A percentile compares a stretch with the other conserved stretches of the same genome.
phyloP scores from a whole-genome alignment of 2,113 vertebrate species.

The Bucco capensis region DNA sequence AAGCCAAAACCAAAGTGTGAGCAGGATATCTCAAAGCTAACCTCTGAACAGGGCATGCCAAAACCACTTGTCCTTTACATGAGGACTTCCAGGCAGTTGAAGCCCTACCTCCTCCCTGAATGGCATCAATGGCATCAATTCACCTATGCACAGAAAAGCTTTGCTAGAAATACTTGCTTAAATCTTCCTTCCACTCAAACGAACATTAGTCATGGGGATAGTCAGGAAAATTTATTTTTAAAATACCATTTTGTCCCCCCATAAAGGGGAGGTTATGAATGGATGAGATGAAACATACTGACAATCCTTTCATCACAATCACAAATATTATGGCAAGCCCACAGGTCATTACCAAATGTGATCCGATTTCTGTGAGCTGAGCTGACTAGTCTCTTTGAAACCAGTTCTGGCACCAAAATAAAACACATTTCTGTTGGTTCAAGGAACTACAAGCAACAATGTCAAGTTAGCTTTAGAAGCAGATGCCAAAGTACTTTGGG shows the following conservation, averaged over 20 bases:
- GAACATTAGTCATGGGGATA: too few species aligned
- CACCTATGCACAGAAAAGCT: too few species aligned
- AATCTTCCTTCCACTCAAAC: too few species aligned
- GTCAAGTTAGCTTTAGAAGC: not conserved
- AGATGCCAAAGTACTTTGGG: not conserved
- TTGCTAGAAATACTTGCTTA: too few species aligned
- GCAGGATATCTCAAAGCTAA: not conserved
- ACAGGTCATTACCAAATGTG: not conserved
- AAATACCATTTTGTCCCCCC: not conserved
- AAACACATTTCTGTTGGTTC: not conserved
- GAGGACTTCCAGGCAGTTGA: not conserved
- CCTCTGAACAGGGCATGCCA: not conserved
- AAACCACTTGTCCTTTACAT: not conserved
- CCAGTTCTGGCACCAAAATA: not conserved
- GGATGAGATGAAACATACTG: not conserved
- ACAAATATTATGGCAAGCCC: not conserved
- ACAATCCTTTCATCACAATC: not conserved
- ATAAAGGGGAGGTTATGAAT: not conserved
- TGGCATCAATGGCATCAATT: accelerated
- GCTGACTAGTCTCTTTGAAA: not conserved
- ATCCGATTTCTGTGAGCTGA: not conserved
- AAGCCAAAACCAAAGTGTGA: not conserved
- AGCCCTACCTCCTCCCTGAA: not conserved
- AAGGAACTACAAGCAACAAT: not conserved
- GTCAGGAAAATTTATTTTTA: not conserved